Evolutionary conservation across 35 echinoderm and acorn worm genomes (phyloP).

Genomic region (Ophioderma brevispina): DNA sequence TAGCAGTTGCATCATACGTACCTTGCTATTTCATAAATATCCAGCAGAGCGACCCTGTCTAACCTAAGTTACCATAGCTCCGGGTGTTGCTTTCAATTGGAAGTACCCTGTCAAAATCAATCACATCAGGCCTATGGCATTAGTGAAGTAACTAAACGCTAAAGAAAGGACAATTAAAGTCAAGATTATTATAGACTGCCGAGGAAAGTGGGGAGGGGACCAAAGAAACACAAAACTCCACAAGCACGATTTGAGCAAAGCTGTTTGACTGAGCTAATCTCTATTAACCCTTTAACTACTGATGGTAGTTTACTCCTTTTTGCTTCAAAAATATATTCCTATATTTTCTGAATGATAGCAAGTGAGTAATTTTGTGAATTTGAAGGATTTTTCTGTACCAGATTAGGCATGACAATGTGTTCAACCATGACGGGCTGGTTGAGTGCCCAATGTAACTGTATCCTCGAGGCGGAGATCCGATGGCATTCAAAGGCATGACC

Average conservation of each 20-base stretch:
- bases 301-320: too few species aligned
- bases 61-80: constrained; percentile 73
- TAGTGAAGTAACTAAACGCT: neutral
- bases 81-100: constrained; percentile 94
- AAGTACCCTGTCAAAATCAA: constrained; percentile 64
- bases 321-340: too few species aligned
- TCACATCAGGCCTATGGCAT: neutral
- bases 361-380: too few species aligned
- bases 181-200: too few species aligned
- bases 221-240: too few species aligned
- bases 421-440: constrained; percentile 86
- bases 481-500: constrained; percentile 92
- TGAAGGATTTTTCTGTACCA: constrained; percentile 79
- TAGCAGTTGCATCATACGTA: too few species aligned
- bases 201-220: too few species aligned
- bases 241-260: too few species aligned
- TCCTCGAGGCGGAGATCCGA: constrained; percentile 89
- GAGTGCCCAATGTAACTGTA: constrained; percentile 95
- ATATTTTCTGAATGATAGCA: too few species aligned
- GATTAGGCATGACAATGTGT: constrained; percentile 97
- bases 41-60: constrained; percentile 72
- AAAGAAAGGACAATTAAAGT: too few species aligned
- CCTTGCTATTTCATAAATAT: constrained; percentile 68
- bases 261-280: too few species aligned
- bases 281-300: too few species aligned